Conservation (phyloP, 2,797 vertebrate species). For the Neomorphus geoffroyi region DNA sequence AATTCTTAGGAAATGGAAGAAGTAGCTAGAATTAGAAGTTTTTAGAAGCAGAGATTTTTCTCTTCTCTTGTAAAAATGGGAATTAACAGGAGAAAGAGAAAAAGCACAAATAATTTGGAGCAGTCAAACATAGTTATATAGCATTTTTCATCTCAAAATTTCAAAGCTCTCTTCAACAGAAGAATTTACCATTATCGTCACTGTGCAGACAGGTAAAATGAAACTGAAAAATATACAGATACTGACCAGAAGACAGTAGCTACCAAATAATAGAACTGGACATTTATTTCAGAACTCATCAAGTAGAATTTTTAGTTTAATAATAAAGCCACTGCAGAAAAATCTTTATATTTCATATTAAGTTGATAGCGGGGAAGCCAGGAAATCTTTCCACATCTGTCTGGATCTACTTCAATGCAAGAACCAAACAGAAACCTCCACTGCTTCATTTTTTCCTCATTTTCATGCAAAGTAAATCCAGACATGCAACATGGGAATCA, state of each 20-base stretch:
- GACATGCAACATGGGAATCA: background rate
- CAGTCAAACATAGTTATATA: background rate
- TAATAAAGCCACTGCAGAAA: background rate
- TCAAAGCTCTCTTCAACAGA: slow-evolving; percentile 6
- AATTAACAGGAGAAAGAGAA: background rate
- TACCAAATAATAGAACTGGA: background rate
- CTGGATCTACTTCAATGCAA: background rate
- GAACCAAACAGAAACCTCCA: background rate
- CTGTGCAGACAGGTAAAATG: background rate
- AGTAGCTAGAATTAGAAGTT: background rate
- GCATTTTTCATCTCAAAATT: background rate
- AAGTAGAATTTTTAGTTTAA: background rate
- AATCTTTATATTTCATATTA: background rate
- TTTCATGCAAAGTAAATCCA: slow-evolving; percentile 5
- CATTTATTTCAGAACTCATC: slow-evolving; percentile 17
- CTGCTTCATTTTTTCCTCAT: background rate
- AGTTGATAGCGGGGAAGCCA: background rate
- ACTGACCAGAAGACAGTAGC: background rate
- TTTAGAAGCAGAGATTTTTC: background rate
- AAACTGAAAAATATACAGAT: background rate
- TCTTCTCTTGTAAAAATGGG: background rate
- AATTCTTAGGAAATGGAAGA: background rate
- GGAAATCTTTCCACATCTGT: background rate
- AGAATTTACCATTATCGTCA: background rate
- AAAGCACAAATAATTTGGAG: background rate